Percentiles rank a stretch among this genome's conserved stretches.
phyloP scores from a whole-genome alignment of 2,888 invertebrate genomes.

The Drosophila birchii region DNA sequence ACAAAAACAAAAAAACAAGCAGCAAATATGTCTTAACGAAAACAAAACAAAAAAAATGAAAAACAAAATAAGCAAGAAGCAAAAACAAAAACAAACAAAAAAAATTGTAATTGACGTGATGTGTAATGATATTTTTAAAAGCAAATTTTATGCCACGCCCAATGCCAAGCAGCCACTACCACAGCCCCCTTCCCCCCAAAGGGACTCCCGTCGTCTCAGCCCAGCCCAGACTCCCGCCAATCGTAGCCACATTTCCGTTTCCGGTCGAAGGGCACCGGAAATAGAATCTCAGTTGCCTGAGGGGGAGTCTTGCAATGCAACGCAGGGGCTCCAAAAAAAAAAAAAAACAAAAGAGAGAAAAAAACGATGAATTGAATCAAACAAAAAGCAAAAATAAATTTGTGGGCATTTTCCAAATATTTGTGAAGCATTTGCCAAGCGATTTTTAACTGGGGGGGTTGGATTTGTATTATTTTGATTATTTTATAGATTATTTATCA shows the following conservation, averaged over 20 bases:
- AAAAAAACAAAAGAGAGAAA: slow-evolving; percentile 15
- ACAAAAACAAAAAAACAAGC: slow-evolving; percentile 21
- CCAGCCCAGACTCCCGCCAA: neutral
- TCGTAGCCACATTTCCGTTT: slow-evolving; percentile 8
- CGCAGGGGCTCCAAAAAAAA: slow-evolving; percentile 6
- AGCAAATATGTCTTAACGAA: slow-evolving; percentile 60
- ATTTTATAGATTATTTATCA: neutral
- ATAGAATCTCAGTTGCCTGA: neutral
- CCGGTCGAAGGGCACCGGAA: slow-evolving; percentile 8
- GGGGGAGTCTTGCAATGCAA: slow-evolving; percentile 4
- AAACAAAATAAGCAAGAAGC: slow-evolving; percentile 3
- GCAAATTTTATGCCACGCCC: slow-evolving; percentile 77
- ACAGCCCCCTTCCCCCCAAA: slow-evolving; percentile 19
- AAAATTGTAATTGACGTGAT: slow-evolving; percentile 82
- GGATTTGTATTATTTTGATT: no score
- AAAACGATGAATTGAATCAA: slow-evolving; percentile 51
- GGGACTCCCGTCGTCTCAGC: neutral
- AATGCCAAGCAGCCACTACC: slow-evolving; percentile 43
- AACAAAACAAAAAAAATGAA: slow-evolving; percentile 17
- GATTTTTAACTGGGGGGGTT: slow-evolving; percentile 47
- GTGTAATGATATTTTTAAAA: slow-evolving; percentile 84
- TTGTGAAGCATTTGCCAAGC: slow-evolving; percentile 73
- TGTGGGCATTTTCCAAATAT: slow-evolving; percentile 82
- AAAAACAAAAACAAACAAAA: slow-evolving; percentile 53
- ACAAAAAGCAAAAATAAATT: slow-evolving; percentile 65